Percentiles rank a stretch among this genome's conserved stretches.
phyloP scores from a whole-genome alignment of 1,140 invertebrate genomes.

The Tetragnatha versicolor region DNA sequence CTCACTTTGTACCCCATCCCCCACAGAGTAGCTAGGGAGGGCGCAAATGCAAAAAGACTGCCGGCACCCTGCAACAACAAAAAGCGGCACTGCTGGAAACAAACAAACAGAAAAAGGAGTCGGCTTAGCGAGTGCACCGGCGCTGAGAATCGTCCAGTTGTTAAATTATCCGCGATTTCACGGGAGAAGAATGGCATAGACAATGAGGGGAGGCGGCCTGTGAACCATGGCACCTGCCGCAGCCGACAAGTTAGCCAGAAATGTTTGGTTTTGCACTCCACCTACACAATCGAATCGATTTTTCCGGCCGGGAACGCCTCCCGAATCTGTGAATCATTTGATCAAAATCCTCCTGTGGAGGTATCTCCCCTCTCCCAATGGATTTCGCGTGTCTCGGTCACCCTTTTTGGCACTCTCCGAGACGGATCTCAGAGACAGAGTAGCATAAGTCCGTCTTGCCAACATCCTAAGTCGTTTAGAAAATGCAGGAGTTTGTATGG shows the following conservation, averaged over 20 bases:
- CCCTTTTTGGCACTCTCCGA: no score
- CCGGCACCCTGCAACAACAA: not conserved
- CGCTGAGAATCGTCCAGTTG: constrained; percentile 53
- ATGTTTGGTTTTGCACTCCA: constrained; percentile 46
- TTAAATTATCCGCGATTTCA: constrained; percentile 52
- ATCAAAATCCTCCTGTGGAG: constrained; percentile 7
- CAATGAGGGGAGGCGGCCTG: constrained; percentile 41
- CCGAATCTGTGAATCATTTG: not conserved
- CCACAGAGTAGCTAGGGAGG: not conserved
- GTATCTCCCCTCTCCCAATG: no score
- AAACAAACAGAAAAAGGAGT: constrained; percentile 8
- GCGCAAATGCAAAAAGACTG: constrained; percentile 44
- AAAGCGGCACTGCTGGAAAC: constrained; percentile 14
- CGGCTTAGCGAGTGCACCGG: constrained; percentile 38
- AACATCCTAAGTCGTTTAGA: no score
- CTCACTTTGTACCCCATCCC: constrained; percentile 1
- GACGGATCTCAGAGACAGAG: no score
- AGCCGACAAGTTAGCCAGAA: constrained; percentile 50
- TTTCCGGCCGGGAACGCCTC: not conserved
- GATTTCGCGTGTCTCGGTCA: not conserved
- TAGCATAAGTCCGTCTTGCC: no score
- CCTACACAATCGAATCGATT: constrained; percentile 37
- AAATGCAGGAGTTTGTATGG: no score
- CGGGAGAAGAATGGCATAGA: constrained; percentile 47
- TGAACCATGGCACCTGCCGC: constrained; percentile 31